Conservation (phyloP, 2,113 vertebrate species). For the Progne subis region DNA sequence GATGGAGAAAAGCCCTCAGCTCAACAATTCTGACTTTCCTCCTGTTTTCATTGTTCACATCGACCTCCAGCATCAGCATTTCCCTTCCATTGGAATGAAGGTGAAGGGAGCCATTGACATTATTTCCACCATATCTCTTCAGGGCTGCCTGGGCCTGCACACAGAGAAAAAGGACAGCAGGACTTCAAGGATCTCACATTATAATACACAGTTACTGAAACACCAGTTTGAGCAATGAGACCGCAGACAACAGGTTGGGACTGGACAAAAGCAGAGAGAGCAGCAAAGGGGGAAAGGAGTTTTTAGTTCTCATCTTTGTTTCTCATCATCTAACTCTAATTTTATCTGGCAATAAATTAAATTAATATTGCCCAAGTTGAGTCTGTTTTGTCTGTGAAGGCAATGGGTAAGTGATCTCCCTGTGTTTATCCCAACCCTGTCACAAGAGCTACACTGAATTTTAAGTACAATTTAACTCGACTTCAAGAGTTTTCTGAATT, state of each 20-base stretch:
- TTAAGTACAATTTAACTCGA: not conserved
- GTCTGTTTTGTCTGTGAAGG: not conserved
- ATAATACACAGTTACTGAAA: not conserved
- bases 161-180: not conserved
- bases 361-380: not conserved
- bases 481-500: not conserved
- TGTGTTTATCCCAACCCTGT: not conserved
- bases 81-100: slow-evolving; percentile 69
- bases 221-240: not conserved
- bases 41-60: slow-evolving; percentile 53
- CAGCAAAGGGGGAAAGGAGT: accelerated
- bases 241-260: not conserved
- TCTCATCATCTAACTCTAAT: not conserved
- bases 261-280: not conserved
- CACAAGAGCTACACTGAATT: not conserved
- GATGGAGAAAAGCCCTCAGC: slow-evolving; percentile 69
- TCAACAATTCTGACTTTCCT: slow-evolving; percentile 30
- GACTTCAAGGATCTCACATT: not conserved
- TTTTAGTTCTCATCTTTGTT: not conserved
- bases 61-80: slow-evolving; percentile 63
- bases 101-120: slow-evolving; percentile 66
- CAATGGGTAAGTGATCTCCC: not conserved
- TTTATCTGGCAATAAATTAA: not conserved
- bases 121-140: slow-evolving; percentile 12
- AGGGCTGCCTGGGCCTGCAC: slow-evolving; percentile 72